Evolutionary conservation across 2,888 invertebrate genomes (phyloP), one percentile per base, ranked within the genome.

Genomic region (Furcula furcula): DNA sequence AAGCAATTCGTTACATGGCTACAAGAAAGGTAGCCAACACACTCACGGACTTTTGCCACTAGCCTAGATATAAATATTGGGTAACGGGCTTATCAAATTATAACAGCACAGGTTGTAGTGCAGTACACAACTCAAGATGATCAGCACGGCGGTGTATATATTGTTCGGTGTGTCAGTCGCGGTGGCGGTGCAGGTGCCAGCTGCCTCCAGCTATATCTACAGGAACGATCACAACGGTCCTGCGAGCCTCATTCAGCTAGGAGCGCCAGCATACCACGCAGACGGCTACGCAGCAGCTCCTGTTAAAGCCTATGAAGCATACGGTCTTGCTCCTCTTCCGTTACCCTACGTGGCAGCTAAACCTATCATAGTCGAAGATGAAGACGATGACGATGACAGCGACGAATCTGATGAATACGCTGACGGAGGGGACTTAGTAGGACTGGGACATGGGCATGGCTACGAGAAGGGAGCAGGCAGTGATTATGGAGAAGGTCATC

Each of bases 201-300:
- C 89, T 0, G 91, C 90, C 0, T 81, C 89, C 2, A 90, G 91
- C 29, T 92, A 91, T 70, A 77, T 89, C 39, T 90, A 90, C 65
- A 74, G 87, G 26, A 88, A 80, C 38, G 89, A 89, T 51, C 78
- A 88, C 40, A 74, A 78, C 15, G 88, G 86, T 0, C 90, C 90
- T 0, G 83, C 80, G 0, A 89, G 77, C 44, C 76, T 85, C 26
- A 76, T 89, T 9, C 80, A 89, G 36, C 52, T 88, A 4, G 87
- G 85, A 21, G n/a, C n/a, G n/a, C 73, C 67, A 3, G 26, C 40
- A 1, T 80, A 81, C 47, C 76, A 75, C 38, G 73, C 76, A 1
- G 62, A 72, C 12, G 65, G 69, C 1, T 81, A 75, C 41, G 70
- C 71, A 2, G 66, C 74, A 1, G 76, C 74, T 76, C 0, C 27